Conservation (phyloP, 2,888 invertebrate species). For the Cactoblastis cactorum region DNA sequence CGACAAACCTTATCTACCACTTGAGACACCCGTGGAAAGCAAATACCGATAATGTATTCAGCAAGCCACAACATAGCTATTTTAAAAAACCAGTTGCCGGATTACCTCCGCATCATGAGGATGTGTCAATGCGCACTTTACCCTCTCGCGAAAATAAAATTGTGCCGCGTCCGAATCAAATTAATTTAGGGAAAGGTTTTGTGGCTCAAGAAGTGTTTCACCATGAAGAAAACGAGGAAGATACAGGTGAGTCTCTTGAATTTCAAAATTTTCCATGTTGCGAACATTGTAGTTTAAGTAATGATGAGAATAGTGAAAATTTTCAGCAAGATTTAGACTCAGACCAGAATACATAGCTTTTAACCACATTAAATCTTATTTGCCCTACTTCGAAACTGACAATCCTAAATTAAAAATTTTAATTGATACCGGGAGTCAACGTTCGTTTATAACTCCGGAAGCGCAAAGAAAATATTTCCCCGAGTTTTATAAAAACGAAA, state of each 20-base stretch:
- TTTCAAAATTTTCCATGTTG: background rate
- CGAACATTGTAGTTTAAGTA: no score
- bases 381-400: background rate
- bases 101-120: background rate
- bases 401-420: background rate
- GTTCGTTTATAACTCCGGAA: background rate
- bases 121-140: background rate
- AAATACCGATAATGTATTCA: background rate
- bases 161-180: background rate
- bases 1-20: background rate
- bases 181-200: background rate
- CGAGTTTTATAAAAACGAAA: background rate
- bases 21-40: background rate
- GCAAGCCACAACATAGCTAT: background rate
- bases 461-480: no score
- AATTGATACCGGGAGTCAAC: background rate
- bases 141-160: background rate
- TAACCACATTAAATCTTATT: background rate
- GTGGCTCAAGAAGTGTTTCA: background rate
- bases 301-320: background rate
- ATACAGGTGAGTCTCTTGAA: background rate
- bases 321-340: background rate
- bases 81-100: background rate
- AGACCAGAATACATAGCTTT: background rate
- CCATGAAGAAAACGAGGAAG: background rate